Evolutionary conservation across 2,113 vertebrate genomes (phyloP).

Genomic region (Charina bottae): DNA sequence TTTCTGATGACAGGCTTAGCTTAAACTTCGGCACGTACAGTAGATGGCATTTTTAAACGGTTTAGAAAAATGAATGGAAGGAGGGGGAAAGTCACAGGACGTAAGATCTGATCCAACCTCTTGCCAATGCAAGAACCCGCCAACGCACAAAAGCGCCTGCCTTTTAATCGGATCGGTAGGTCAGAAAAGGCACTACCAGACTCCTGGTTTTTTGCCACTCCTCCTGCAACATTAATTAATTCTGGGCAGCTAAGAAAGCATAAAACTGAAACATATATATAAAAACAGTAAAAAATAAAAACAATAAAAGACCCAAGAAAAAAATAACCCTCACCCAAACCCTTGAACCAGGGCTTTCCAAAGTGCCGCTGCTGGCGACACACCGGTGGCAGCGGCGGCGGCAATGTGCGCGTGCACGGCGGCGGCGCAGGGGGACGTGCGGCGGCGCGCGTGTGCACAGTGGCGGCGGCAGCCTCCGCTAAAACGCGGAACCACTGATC

Average conservation of each 20-base stretch:
- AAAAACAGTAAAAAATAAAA: neutral
- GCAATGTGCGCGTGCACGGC: too few species aligned
- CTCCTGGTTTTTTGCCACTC: neutral
- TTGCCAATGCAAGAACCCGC: neutral
- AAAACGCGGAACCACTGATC: too few species aligned
- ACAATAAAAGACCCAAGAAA: neutral
- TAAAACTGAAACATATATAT: neutral
- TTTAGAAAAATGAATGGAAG: neutral
- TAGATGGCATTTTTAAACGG: neutral
- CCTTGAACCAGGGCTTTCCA: too few species aligned
- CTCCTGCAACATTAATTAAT: neutral
- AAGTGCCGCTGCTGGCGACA: too few species aligned
- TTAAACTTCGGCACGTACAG: neutral
- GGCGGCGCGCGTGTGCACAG: too few species aligned
- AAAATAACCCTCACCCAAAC: neutral
- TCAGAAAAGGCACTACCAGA: neutral
- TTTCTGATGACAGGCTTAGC: neutral
- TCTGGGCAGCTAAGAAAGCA: neutral
- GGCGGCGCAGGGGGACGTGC: too few species aligned
- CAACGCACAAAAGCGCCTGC: neutral
- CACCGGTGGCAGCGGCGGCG: too few species aligned
- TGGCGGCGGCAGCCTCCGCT: too few species aligned
- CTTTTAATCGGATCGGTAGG: neutral
- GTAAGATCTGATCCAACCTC: neutral
- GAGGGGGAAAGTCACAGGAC: neutral